A percentile compares a stretch with the other conserved stretches of the same genome.
These are phyloP conservation scores for Chelonoidis abingdonii DNA, from an alignment of 2,113 vertebrate species.

Conservation along the genomic window DNA sequence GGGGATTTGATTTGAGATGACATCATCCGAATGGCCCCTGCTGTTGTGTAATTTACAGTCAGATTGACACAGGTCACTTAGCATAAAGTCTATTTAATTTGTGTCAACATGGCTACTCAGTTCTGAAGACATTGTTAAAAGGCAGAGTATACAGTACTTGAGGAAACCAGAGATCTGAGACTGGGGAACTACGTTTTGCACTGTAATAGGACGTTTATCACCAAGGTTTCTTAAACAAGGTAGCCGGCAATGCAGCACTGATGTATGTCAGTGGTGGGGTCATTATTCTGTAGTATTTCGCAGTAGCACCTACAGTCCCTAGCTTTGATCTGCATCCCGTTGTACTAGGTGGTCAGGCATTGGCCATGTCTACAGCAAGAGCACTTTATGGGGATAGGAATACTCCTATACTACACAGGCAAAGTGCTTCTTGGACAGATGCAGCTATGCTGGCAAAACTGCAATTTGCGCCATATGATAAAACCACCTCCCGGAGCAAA, in stretches of 20 bases:
- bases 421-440: not conserved
- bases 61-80: fast-evolving
- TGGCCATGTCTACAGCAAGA: not conserved
- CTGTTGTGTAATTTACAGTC: not conserved
- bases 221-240: not conserved
- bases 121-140: not conserved
- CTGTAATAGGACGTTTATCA: not conserved
- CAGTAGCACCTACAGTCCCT: not conserved
- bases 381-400: not conserved
- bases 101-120: fast-evolving
- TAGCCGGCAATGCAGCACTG: no score
- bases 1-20: not conserved
- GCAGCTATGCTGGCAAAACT: not conserved
- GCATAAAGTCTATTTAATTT: not conserved
- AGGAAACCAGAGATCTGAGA: not conserved
- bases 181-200: not conserved
- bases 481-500: not conserved
- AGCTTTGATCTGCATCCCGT: not conserved
- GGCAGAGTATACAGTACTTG: fast-evolving
- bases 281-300: no score
- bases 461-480: not conserved
- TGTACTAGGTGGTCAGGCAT: fast-evolving
- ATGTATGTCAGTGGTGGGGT: not conserved
- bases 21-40: not conserved
- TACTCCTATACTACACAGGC: not conserved